Conservation (phyloP, 2,888 invertebrate species). For the Cataglyphis livida region DNA sequence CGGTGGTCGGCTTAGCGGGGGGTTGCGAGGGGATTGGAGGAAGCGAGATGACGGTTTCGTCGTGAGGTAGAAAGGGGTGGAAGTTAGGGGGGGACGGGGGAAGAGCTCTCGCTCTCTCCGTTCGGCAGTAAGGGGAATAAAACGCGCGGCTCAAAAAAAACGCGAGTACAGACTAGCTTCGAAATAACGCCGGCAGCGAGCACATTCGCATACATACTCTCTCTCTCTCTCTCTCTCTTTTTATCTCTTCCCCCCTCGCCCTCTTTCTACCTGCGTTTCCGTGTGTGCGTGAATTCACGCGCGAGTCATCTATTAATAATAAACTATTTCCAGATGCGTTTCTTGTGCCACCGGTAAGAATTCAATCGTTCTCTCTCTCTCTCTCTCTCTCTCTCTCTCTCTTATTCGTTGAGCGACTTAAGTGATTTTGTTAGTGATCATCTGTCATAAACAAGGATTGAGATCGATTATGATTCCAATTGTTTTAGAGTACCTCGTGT, state of each 20-base stretch:
- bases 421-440: conserved; percentile 11
- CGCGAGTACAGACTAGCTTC: conserved; percentile 77
- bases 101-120: conserved; percentile 56
- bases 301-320: conserved; percentile 76
- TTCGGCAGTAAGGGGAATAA: conserved; percentile 74
- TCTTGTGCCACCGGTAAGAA: conserved; percentile 19
- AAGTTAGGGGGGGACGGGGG: conserved; percentile 47
- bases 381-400: neutral
- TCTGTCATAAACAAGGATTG: neutral
- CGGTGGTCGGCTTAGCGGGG: conserved; percentile 62
- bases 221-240: neutral
- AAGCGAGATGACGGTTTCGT: conserved; percentile 58
- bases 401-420: neutral
- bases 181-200: conserved; percentile 75
- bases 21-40: conserved; percentile 64
- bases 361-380: conserved; percentile 13
- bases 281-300: conserved; percentile 66
- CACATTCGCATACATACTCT: neutral
- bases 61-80: conserved; percentile 44
- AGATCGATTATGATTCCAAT: neutral
- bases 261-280: neutral
- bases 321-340: conserved; percentile 68
- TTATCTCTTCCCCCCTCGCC: too few relatives aligned
- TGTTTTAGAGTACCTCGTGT: neutral
- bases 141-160: conserved; percentile 78